phyloP scores from a whole-genome alignment of 2,113 vertebrate genomes.

The Melozone crissalis region DNA sequence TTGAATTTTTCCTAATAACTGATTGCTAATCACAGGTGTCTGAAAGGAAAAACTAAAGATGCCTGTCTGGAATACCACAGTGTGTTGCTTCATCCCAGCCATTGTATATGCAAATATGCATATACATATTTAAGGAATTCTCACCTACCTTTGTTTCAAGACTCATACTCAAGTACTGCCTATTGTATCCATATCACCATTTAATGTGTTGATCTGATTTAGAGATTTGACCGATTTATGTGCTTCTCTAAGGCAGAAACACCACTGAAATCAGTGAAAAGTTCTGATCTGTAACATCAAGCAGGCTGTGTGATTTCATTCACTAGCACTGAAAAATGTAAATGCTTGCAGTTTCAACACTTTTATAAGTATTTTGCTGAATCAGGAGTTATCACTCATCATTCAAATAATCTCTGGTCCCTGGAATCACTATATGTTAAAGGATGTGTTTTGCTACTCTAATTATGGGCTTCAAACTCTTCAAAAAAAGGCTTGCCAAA shows the following conservation, averaged over 20 bases:
- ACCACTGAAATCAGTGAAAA: not conserved
- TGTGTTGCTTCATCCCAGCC: not conserved
- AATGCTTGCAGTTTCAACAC: not conserved
- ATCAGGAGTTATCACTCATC: not conserved
- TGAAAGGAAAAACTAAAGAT: not conserved
- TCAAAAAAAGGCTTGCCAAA: not conserved
- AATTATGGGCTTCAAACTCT: not conserved
- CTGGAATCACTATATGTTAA: not conserved
- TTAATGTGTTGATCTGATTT: not conserved
- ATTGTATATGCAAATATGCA: not conserved
- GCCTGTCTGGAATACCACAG: not conserved
- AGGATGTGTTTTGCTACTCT: not conserved
- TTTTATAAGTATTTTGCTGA: not conserved
- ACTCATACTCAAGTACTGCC: not conserved
- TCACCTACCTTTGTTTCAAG: not conserved
- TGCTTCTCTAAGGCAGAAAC: not conserved
- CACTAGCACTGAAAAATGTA: not conserved
- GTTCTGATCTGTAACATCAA: not conserved
- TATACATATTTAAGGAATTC: not conserved
- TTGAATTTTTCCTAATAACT: not conserved
- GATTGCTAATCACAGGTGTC: not conserved
- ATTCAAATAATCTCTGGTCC: not conserved
- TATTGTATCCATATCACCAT: not conserved
- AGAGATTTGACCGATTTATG: constrained; percentile 20
- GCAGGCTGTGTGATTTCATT: not conserved